Evolutionary conservation across 2,113 vertebrate species (phyloP).

Genomic region (Montifringilla adamsi): DNA sequence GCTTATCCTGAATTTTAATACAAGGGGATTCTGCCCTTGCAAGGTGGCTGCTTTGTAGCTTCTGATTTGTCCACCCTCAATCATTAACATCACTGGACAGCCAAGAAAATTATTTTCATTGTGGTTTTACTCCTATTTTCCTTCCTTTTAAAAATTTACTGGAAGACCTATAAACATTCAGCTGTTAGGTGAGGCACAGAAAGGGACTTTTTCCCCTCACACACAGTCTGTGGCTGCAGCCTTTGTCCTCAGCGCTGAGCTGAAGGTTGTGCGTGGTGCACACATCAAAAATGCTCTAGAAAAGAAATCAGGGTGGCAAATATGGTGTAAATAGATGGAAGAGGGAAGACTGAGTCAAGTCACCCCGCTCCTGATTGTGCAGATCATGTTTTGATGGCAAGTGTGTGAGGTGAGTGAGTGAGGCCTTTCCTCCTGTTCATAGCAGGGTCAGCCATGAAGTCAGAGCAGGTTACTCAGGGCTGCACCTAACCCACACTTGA

Average conservation of each 20-base stretch:
- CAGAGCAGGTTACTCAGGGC: background rate
- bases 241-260: accelerated
- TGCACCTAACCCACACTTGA: background rate
- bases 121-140: background rate
- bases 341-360: background rate
- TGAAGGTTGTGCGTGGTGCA: background rate
- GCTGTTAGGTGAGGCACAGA: background rate
- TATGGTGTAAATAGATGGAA: background rate
- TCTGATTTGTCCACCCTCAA: background rate
- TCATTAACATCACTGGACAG: background rate
- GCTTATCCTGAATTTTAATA: background rate
- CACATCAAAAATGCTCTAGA: background rate
- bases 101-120: background rate
- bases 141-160: background rate
- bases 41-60: background rate
- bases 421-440: background rate
- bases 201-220: background rate
- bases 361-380: accelerated
- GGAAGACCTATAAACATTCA: background rate
- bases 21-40: background rate
- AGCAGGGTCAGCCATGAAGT: background rate
- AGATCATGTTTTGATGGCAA: background rate
- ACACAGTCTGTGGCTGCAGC: background rate
- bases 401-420: background rate
- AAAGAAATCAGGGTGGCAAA: background rate